Percentiles rank a stretch among this genome's conserved stretches.
These are phyloP conservation scores for Antrozous pallidus DNA, from an alignment of 2,797 vertebrate species.

Conservation along the genomic window DNA sequence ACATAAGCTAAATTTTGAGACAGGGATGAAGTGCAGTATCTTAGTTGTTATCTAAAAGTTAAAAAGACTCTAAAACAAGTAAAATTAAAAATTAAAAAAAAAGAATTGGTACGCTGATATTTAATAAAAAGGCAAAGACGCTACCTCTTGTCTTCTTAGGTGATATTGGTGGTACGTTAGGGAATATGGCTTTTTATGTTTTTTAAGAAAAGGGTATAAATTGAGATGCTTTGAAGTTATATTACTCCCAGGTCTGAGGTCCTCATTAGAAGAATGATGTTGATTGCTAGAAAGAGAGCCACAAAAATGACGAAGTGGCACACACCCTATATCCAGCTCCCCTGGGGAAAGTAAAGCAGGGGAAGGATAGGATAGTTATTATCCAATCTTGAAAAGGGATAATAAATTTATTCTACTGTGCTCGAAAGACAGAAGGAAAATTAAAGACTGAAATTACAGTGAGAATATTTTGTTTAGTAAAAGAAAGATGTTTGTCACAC, in stretches of 20 bases:
- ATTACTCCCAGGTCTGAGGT: not conserved
- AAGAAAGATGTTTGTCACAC: not conserved
- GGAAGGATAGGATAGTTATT: not conserved
- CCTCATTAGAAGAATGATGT: not conserved
- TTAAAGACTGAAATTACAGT: conserved; percentile 43
- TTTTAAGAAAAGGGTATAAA: not conserved
- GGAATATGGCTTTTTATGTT: not conserved
- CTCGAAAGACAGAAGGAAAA: conserved; percentile 48
- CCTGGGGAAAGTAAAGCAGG: not conserved
- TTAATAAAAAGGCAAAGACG: not conserved
- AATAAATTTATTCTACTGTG: conserved; percentile 53
- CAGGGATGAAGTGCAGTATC: not conserved
- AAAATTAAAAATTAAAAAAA: not conserved
- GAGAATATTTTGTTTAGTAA: conserved; percentile 42
- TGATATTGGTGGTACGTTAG: not conserved
- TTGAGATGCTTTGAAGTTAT: not conserved
- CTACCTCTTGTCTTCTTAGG: not conserved
- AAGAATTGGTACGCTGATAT: not conserved
- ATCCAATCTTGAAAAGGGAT: conserved; percentile 51
- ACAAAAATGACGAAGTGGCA: not conserved
- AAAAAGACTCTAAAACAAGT: not conserved
- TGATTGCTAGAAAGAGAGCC: conserved; percentile 34
- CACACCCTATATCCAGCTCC: not conserved
- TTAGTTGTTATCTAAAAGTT: not conserved
- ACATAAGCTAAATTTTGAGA: not conserved